These are phyloP conservation scores for Monoplex corrugatus DNA, from an alignment of 2,888 invertebrate species.

Conservation along the genomic window DNA sequence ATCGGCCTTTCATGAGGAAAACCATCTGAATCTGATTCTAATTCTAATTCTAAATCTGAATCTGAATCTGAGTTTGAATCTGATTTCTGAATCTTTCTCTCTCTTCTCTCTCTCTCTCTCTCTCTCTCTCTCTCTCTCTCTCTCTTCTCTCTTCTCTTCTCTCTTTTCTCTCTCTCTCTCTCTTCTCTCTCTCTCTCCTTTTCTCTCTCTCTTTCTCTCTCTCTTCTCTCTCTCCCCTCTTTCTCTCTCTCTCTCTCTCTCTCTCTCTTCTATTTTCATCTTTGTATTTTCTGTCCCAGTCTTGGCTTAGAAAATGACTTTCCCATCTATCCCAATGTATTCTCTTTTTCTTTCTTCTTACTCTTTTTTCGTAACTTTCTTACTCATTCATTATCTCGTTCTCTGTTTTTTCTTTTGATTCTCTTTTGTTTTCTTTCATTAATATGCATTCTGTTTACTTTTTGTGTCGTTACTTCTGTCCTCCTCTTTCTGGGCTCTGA, in stretches of 20 bases:
- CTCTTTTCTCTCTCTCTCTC: too few relatives aligned
- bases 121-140: neutral
- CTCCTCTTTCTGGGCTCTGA: neutral
- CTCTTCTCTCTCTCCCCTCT: neutral
- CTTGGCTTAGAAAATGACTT: neutral
- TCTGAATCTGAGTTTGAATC: too few relatives aligned
- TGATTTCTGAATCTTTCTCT: neutral
- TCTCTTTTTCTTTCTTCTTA: slow-evolving; percentile 40
- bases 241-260: neutral
- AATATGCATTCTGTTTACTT: too few relatives aligned
- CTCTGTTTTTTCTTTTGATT: neutral
- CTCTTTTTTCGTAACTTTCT: neutral
- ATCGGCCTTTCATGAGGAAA: too few relatives aligned
- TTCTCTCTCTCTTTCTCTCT: neutral
- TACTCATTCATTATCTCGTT: neutral
- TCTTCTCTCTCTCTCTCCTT: neutral
- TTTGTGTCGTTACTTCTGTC: neutral
- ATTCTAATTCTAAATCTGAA: too few relatives aligned
- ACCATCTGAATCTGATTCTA: too few relatives aligned
- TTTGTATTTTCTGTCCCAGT: neutral
- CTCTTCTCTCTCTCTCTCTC: neutral
- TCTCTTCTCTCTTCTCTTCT: neutral
- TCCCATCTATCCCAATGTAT: neutral
- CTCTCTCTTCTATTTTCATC: neutral
- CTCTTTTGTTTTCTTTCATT: too few relatives aligned